Conservation (phyloP, 2,888 invertebrate species). For the Scaptomyza reducta region DNA sequence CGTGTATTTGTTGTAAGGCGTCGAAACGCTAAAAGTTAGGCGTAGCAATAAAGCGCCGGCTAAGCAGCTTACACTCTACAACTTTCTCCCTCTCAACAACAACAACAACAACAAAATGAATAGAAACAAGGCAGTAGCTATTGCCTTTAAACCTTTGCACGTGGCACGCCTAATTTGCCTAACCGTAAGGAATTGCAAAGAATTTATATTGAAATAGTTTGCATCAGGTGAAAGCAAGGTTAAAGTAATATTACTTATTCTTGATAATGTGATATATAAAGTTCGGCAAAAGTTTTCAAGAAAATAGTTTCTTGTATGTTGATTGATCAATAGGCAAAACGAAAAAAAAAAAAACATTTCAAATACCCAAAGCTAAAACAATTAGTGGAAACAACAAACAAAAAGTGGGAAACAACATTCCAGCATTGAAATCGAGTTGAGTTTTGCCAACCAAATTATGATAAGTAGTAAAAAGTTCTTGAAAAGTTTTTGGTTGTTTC, state of each 20-base stretch:
- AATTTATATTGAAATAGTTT: slow-evolving; percentile 60
- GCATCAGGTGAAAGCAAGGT: slow-evolving; percentile 6
- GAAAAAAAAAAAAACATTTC: not conserved
- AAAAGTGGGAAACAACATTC: slow-evolving; percentile 1
- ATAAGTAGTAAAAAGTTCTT: slow-evolving; percentile 20
- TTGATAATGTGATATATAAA: not conserved
- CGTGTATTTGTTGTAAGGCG: slow-evolving; percentile 50
- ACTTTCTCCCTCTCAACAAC: not conserved
- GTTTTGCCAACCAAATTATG: slow-evolving; percentile 15
- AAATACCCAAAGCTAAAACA: slow-evolving; percentile 3
- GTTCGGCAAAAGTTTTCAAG: not conserved
- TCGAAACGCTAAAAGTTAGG: slow-evolving; percentile 74
- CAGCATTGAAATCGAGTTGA: not conserved
- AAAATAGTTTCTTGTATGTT: too few species aligned
- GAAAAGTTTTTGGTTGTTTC: slow-evolving; percentile 27
- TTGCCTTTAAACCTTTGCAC: slow-evolving; percentile 41
- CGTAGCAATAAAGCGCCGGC: slow-evolving; percentile 58
- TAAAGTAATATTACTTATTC: not conserved
- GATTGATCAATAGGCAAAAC: not conserved
- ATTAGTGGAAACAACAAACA: slow-evolving; percentile 2
- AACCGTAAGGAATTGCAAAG: slow-evolving; percentile 39
- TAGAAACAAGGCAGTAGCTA: slow-evolving; percentile 28
- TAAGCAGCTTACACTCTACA: slow-evolving; percentile 62
- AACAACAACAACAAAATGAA: slow-evolving; percentile 6
- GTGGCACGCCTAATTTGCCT: slow-evolving; percentile 36